Percentiles rank a stretch among this genome's conserved stretches.
phyloP scores from a whole-genome alignment of 2,888 invertebrate genomes.

The Watsonalla binaria region DNA sequence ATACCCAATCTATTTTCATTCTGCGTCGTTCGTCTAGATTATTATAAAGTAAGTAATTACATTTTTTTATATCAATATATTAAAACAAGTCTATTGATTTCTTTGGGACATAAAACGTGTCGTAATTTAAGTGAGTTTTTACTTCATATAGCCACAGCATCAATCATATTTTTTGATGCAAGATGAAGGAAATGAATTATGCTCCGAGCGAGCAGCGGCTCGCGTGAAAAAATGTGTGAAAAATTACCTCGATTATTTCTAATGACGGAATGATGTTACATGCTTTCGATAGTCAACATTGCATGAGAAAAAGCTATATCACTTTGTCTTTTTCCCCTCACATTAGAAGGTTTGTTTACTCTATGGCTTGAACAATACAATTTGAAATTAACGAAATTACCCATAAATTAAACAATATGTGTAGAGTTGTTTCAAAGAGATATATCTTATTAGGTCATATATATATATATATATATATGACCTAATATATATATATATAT shows the following conservation, averaged over 20 bases:
- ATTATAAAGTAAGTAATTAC: constrained; percentile 26
- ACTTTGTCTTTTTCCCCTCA: constrained; percentile 38
- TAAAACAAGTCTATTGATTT: constrained; percentile 39
- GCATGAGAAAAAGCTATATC: constrained; percentile 44
- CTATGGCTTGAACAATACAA: constrained; percentile 18
- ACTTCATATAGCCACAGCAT: constrained; percentile 44
- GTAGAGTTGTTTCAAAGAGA: too few relatives aligned
- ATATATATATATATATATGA: too few relatives aligned
- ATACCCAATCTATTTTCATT: constrained; percentile 14
- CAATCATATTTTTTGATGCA: constrained; percentile 66
- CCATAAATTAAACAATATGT: not conserved
- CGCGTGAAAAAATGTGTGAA: constrained; percentile 66
- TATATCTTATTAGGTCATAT: too few relatives aligned
- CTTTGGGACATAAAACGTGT: constrained; percentile 38
- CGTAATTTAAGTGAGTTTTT: constrained; percentile 48
- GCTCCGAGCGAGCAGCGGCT: constrained; percentile 50
- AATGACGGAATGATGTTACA: constrained; percentile 55
- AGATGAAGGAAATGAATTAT: constrained; percentile 60
- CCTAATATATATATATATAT: too few relatives aligned
- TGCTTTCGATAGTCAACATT: constrained; percentile 43
- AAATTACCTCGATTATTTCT: constrained; percentile 63
- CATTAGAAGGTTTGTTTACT: constrained; percentile 26
- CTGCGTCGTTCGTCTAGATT: constrained; percentile 11
- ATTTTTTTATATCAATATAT: constrained; percentile 30
- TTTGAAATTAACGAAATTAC: not conserved